Conservation (phyloP, 1,140 invertebrate species). For the Leptopilina clavipes region DNA sequence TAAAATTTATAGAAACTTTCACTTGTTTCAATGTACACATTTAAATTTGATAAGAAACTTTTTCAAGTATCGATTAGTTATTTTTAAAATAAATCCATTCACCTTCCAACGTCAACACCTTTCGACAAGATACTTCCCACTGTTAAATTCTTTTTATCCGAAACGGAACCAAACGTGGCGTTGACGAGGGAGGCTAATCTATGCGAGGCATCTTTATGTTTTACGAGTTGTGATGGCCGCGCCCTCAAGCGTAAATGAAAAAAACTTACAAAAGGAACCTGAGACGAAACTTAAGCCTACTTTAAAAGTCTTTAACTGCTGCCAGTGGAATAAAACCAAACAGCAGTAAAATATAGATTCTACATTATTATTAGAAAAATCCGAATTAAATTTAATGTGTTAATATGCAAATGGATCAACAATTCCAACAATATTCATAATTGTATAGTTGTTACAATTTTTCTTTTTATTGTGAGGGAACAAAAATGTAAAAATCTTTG, state of each 20-base stretch:
- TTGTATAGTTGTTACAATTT: too few species aligned
- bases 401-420: too few species aligned
- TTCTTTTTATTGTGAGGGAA: too few species aligned
- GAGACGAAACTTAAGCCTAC: not conserved
- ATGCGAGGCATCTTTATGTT: slow-evolving; percentile 27
- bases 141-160: slow-evolving; percentile 31
- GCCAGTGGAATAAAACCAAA: not conserved
- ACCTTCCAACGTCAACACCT: not conserved
- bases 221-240: slow-evolving; percentile 28
- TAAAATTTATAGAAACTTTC: not conserved
- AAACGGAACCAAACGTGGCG: slow-evolving; percentile 20
- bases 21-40: not conserved
- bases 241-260: slow-evolving; percentile 25
- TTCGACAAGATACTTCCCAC: slow-evolving; percentile 25
- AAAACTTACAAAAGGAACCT: not conserved
- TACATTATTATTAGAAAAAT: too few species aligned
- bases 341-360: too few species aligned
- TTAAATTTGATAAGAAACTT: too few species aligned
- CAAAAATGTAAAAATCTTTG: too few species aligned
- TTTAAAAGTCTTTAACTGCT: not conserved
- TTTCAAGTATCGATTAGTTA: too few species aligned
- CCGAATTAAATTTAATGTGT: too few species aligned
- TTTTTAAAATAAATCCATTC: not conserved
- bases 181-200: slow-evolving; percentile 31
- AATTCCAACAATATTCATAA: too few species aligned